These are phyloP conservation scores for Gambusia affinis DNA, from an alignment of 2,113 vertebrate genomes.

Conservation along the genomic window DNA sequence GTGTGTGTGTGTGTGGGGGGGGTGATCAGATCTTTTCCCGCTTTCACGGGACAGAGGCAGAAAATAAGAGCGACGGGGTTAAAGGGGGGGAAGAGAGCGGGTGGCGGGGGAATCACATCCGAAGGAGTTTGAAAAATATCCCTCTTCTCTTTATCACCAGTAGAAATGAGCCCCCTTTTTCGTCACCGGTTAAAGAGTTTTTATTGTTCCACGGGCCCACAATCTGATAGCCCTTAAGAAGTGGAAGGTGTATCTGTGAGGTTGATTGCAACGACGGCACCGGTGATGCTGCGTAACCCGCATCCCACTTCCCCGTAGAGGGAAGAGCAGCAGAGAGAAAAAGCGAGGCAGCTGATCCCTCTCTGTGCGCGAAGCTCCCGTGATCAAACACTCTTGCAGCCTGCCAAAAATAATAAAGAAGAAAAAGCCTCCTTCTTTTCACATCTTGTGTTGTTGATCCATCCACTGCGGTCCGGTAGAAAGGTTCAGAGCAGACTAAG, in stretches of 20 bases:
- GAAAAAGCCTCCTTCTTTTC: slow-evolving; percentile 3
- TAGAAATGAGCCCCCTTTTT: slow-evolving; percentile 29
- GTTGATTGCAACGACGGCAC: slow-evolving; percentile 22
- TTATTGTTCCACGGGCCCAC: slow-evolving; percentile 1
- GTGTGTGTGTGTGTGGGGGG: no score
- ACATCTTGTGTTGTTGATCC: slow-evolving; percentile 20
- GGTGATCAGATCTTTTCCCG: slow-evolving; percentile 8
- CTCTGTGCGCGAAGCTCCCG: slow-evolving; percentile 16
- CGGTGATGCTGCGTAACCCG: slow-evolving; percentile 65
- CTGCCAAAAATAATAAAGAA: not conserved
- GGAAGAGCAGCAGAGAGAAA: slow-evolving; percentile 33
- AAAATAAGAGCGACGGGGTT: not conserved
- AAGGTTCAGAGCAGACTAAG: slow-evolving; percentile 62
- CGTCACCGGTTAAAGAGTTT: slow-evolving; percentile 38
- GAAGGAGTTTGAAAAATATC: slow-evolving; percentile 55
- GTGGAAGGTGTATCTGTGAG: slow-evolving; percentile 27
- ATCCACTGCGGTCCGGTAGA: slow-evolving; percentile 57
- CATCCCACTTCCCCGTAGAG: slow-evolving; percentile 45
- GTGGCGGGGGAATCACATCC: slow-evolving; percentile 42
- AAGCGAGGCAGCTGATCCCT: slow-evolving; percentile 25
- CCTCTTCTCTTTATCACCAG: slow-evolving; percentile 45
- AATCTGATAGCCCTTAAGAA: slow-evolving; percentile 33
- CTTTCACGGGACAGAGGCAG: slow-evolving; percentile 33
- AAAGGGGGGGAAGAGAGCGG: no score
- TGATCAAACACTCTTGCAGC: slow-evolving; percentile 18